Percentiles rank a stretch among this genome's conserved stretches.
Evolutionary conservation across 2,888 invertebrate genomes (phyloP).

Genomic region (Perizoma affinitatum): DNA sequence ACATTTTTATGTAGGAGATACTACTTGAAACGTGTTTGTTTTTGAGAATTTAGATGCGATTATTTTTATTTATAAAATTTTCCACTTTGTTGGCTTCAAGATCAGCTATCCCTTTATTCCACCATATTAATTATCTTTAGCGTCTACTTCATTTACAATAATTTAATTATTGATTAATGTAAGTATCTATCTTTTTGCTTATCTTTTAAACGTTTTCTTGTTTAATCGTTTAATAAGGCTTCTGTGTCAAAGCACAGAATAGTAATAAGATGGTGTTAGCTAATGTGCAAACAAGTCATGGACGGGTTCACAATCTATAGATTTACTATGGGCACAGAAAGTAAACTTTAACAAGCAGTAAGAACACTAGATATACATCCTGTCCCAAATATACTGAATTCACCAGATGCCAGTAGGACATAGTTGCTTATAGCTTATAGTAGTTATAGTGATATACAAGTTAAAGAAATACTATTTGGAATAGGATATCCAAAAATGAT

Average conservation of each 20-base stretch:
- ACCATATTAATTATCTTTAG: no score
- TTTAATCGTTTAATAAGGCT: constrained; percentile 29
- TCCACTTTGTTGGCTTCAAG: no score
- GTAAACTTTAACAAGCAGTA: constrained; percentile 8
- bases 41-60: constrained; percentile 13
- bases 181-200: constrained; percentile 2
- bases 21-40: constrained; percentile 37
- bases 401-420: no score
- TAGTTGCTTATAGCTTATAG: no score
- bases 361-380: background rate
- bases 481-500: no score
- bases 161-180: no score
- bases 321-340: constrained; percentile 18
- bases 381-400: no score
- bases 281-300: constrained; percentile 30
- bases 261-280: constrained; percentile 29
- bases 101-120: no score
- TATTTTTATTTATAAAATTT: no score
- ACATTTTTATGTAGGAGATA: constrained; percentile 52
- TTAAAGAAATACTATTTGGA: no score
- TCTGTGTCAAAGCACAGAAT: constrained; percentile 34
- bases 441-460: no score
- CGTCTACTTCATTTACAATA: no score
- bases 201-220: constrained; percentile 32
- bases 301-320: constrained; percentile 24